Evolutionary conservation across 2,113 vertebrate genomes (phyloP).

Genomic region (Chloropsis cyanopogon): DNA sequence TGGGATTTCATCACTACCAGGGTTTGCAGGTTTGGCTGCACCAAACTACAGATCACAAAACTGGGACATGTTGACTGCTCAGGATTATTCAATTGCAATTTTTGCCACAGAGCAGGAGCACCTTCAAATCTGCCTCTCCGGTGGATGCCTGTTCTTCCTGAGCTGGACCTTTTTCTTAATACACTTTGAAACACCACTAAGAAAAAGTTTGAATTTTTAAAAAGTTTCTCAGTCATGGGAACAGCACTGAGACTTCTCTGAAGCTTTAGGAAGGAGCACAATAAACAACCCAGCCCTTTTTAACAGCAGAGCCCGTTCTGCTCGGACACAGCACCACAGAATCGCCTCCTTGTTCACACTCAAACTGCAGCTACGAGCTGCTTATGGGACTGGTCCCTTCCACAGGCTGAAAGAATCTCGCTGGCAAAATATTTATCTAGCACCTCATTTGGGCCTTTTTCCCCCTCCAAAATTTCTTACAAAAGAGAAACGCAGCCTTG

Average conservation of each 20-base stretch:
- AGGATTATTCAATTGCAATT: not conserved
- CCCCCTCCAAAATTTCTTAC: not conserved
- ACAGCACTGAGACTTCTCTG: not conserved
- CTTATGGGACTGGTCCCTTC: not conserved
- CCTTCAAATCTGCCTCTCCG: accelerated
- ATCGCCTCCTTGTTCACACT: not conserved
- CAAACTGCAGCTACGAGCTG: too few relatives aligned
- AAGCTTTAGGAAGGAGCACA: not conserved
- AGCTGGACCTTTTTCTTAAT: not conserved
- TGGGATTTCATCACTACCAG: not conserved
- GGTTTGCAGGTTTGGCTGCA: not conserved
- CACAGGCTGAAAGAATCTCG: not conserved
- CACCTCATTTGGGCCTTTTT: slow-evolving; percentile 38
- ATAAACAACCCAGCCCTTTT: not conserved
- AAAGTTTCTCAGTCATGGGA: not conserved
- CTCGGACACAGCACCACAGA: not conserved
- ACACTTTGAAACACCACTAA: not conserved
- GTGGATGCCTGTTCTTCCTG: not conserved
- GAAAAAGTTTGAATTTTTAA: not conserved
- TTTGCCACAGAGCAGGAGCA: not conserved
- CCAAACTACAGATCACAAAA: not conserved
- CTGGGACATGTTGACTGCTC: accelerated
- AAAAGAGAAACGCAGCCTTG: slow-evolving; percentile 24
- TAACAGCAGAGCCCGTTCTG: not conserved
- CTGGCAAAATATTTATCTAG: slow-evolving; percentile 18